Percentiles rank a stretch among this genome's conserved stretches.
Conservation (phyloP, 2,113 vertebrate genomes). For the Globicephala melas region DNA sequence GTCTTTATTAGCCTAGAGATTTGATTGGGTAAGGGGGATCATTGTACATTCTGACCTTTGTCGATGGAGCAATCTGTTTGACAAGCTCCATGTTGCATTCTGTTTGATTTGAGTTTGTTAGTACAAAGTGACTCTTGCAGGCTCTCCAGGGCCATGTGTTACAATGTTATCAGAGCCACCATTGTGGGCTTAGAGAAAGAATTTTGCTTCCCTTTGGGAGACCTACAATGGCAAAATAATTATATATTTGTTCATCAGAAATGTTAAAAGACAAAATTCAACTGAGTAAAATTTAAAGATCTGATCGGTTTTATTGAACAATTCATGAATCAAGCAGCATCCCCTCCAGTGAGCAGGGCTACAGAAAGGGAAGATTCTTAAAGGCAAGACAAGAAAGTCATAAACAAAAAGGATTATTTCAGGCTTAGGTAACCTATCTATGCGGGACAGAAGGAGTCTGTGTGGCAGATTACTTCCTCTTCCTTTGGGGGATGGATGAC, state of each 20-base stretch:
- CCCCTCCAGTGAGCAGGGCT: not conserved
- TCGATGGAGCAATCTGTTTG: conserved; percentile 53
- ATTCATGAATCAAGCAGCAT: not conserved
- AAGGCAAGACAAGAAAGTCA: not conserved
- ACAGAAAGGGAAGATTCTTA: not conserved
- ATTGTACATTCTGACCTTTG: conserved; percentile 48
- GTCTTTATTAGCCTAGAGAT: conserved; percentile 71
- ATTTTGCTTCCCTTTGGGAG: conserved; percentile 3
- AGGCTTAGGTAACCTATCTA: not conserved
- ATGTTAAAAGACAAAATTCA: not conserved
- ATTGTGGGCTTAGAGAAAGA: not conserved
- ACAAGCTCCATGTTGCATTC: conserved; percentile 40
- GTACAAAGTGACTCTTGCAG: conserved; percentile 23
- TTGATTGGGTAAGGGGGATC: conserved; percentile 68
- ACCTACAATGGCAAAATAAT: conserved; percentile 9
- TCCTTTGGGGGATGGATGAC: not conserved
- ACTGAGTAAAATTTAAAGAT: not conserved
- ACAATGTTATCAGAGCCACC: not conserved
- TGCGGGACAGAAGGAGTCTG: not conserved
- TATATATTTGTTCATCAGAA: not conserved
- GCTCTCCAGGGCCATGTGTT: not conserved
- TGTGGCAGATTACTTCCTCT: not conserved
- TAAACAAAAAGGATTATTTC: not conserved
- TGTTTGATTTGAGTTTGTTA: conserved; percentile 60
- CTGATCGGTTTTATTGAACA: not conserved